Evolutionary conservation across 1,140 invertebrate genomes (phyloP), one percentile per base, ranked within the genome.

Genomic region (Micrasema minimum): DNA sequence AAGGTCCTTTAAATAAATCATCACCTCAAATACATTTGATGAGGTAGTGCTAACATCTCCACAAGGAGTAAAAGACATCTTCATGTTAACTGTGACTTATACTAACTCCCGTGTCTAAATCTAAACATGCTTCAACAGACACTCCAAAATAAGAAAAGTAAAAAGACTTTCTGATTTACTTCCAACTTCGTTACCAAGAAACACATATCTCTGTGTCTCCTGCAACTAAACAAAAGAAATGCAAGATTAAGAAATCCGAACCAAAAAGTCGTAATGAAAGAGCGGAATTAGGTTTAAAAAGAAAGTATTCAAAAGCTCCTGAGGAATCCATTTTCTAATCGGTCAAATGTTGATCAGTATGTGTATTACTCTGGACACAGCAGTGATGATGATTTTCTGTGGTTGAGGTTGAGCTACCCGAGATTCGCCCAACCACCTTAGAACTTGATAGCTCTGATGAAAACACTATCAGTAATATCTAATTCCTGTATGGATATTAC

Each of bases 371-470:
- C 26, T 75, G 22, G 64, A 72, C 0, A 67, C 0, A 67, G 53
- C 41, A 70, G 67, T 77, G 83, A 85, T 59, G 82, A 83, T 78
- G 83, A 84, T 72, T n/a, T n/a, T 71, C 69, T 20, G 82, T 84
- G 16, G 75, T 85, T 69, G 83, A 83, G 75, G 78, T 84, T 11
- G 78, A 76, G 26, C 71, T 84, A 37, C 81, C 82, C 43, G 71
- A 80, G 41, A 80, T 81, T 37, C 78, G 80, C 41, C 81, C 81
- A 74, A 80, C 82, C 2, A 67, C 82, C 6, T 83, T 85, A 14
- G 82, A 80, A 35, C 81, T 84, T 64, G 83, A 85, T 57, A 85
- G 83, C 74, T 84, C 83, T 23, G 83, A 85, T 67, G 82, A 84
- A 66, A 70, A 77, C 55, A 1, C 20, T 53, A 31, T 14, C 1